phyloP scores from a whole-genome alignment of 2,888 invertebrate genomes.

The Halocaridina rubra region DNA sequence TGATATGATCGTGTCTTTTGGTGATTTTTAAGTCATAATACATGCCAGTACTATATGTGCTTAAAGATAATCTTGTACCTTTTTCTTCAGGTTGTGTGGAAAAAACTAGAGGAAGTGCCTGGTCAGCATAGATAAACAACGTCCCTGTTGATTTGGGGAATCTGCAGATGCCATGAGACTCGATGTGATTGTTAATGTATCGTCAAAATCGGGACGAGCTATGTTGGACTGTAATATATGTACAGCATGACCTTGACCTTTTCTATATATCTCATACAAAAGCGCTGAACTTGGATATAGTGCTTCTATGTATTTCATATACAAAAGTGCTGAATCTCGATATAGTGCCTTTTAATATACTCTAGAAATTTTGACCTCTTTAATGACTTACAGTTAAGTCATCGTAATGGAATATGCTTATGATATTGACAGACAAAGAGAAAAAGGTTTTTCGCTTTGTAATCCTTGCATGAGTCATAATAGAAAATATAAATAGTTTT shows the following conservation, averaged over 20 bases:
- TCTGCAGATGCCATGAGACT: not conserved
- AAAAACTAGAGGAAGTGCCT: slow-evolving; percentile 59
- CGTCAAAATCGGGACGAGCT: not conserved
- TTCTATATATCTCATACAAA: not conserved
- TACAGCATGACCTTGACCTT: not conserved
- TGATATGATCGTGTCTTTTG: too few species aligned
- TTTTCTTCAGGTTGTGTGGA: slow-evolving; percentile 58
- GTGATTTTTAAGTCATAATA: too few species aligned
- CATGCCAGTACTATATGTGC: too few species aligned
- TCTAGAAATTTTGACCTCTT: too few species aligned
- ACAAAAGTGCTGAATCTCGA: too few species aligned
- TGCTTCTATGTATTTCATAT: too few species aligned
- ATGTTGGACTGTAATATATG: not conserved
- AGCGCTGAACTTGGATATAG: not conserved
- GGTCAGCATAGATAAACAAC: slow-evolving; percentile 47
- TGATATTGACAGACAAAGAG: too few species aligned
- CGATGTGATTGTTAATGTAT: not conserved
- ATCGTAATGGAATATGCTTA: too few species aligned
- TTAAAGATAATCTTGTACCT: too few species aligned
- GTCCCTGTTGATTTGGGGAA: not conserved
- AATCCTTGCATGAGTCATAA: not conserved
- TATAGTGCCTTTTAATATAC: too few species aligned
- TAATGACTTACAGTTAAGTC: too few species aligned
- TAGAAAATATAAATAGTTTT: not conserved
- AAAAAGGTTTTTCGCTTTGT: not conserved